Evolutionary conservation across 2,888 invertebrate species (phyloP), one percentile per base, ranked within the genome.

Genomic region (Lymantria dispar): DNA sequence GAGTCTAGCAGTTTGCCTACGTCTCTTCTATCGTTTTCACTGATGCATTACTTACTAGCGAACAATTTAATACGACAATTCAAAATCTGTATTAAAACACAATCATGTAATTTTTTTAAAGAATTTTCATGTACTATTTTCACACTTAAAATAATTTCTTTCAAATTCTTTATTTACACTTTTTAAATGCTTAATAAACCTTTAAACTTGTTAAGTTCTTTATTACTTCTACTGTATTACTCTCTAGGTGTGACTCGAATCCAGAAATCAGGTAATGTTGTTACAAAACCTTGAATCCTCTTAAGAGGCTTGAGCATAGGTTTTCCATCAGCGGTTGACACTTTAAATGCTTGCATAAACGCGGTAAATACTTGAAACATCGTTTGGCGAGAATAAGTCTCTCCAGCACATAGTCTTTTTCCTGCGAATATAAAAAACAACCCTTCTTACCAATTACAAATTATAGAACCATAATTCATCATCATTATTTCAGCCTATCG

Each of bases 381-480:
- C 60, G 92, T 87, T 59, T 94, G 94, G 0, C 95, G 87, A 0
- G 95, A 93, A 71, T 93, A 94, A 0, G 95, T 95, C 76, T 95
- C 95, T 0, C 95, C 95, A 0, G 94, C 93, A 68, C 95, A 95
- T 0, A 95, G 78, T 30, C 95, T 88, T 61, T 93, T 93, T 0
- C 95, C 95, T 93, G 74, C 0, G 70, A 72, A 56, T 0, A 8
- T 46, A 12, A 10, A 44, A 50, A 52, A n/a, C n/a, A n/a, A n/a
- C n/a, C n/a, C n/a, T n/a, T 15, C 12, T n/a, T 5, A 38, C n/a
- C 13, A 10, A 5, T 33, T 22, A 22, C 22, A n/a, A n/a, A n/a
- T n/a, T n/a, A n/a, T n/a, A n/a, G n/a, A n/a, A n/a, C n/a, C n/a
- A n/a, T n/a, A n/a, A n/a, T n/a, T n/a, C n/a, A n/a, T n/a, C n/a